Base-by-base conservation (phyloP, 1,140 invertebrate species). In the Lasaia peninsularis region DNA sequence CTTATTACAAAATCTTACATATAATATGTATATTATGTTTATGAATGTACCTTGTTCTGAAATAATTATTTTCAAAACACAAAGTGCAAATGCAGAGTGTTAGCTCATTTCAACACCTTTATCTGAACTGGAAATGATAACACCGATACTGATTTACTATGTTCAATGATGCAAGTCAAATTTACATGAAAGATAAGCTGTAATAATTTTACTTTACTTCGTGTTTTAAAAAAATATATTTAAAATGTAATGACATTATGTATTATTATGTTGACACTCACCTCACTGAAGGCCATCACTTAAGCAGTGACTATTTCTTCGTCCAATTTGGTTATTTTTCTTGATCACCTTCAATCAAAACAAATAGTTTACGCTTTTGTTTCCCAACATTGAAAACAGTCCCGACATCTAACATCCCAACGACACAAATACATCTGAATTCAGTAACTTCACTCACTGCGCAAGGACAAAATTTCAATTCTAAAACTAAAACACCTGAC, bases 241-340 rank as follows among this genome's bases (percentile, higher is more conserved):
- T 20, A 20, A 6, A 48, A 48, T 21, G 10, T 44, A 16, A 10
- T n/a, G 18, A 18, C 14, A 33, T 52, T 31, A 33, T 20, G 16
- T 14, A 21, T 48, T 11, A 20, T 31, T 55, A 56, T 32, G 34
- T 32, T 60, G 44, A 60, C 58, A 67, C 86, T 86, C 69, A 90
- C 89, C 89, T 90, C 88, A 88, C 87, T 90, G 86, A 89, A 90
- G 89, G 89, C 86, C 89, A 90, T 90, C 73, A 88, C 87, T 89
- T 77, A 78, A 73, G 78, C 80, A 78, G 80, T 79, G 71, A 68
- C 65, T 79, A 65, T 71, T 71, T 65, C 69, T 75, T 75, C 73
- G 71, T 71, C 75, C 78, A 76, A 83, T 77, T 78, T 86, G 79
- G 72, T 80, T 71, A 84, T 84, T 84, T 81, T 78, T 80, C 71